A percentile compares a stretch with the other conserved stretches of the same genome.
Conservation (phyloP, 2,888 invertebrate species). For the Drosophila setosimentum region DNA sequence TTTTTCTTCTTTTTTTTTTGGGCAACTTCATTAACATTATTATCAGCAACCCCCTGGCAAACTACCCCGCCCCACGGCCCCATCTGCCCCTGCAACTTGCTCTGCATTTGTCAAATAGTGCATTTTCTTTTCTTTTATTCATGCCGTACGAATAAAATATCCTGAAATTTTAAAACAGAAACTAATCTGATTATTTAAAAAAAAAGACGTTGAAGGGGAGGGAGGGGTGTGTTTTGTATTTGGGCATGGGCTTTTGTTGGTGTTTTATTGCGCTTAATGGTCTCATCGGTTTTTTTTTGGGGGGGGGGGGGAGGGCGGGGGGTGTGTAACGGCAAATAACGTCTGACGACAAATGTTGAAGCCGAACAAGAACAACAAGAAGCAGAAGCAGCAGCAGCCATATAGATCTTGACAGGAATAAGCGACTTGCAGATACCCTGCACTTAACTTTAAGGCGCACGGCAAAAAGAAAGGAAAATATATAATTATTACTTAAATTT, state of each 20-base stretch:
- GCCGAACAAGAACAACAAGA: not conserved
- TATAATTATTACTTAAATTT: not conserved
- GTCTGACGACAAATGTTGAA: slow-evolving; percentile 69
- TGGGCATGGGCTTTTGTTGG: not conserved
- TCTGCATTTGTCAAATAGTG: slow-evolving; percentile 19
- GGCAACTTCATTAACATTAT: slow-evolving; percentile 71
- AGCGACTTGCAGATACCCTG: slow-evolving; percentile 3
- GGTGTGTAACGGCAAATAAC: slow-evolving; percentile 62
- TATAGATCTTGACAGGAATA: not conserved
- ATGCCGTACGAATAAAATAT: slow-evolving; percentile 10
- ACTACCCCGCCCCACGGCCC: not conserved
- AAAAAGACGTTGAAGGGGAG: not conserved
- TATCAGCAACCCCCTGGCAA: slow-evolving; percentile 27
- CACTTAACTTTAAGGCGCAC: not conserved
- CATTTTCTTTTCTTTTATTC: slow-evolving; percentile 8
- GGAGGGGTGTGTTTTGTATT: not conserved
- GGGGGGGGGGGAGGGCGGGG: not conserved
- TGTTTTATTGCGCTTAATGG: slow-evolving; percentile 52
- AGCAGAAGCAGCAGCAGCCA: slow-evolving; percentile 22
- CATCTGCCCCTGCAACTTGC: not conserved
- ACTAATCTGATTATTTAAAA: slow-evolving; percentile 12
- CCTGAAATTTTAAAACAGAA: not conserved
- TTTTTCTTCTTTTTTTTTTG: slow-evolving; percentile 23
- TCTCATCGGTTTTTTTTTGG: slow-evolving; percentile 23
- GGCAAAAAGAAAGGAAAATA: not conserved